These are phyloP conservation scores for Typhlichthys eigenmanni DNA, from an alignment of 2,797 vertebrate species.

Conservation along the genomic window DNA sequence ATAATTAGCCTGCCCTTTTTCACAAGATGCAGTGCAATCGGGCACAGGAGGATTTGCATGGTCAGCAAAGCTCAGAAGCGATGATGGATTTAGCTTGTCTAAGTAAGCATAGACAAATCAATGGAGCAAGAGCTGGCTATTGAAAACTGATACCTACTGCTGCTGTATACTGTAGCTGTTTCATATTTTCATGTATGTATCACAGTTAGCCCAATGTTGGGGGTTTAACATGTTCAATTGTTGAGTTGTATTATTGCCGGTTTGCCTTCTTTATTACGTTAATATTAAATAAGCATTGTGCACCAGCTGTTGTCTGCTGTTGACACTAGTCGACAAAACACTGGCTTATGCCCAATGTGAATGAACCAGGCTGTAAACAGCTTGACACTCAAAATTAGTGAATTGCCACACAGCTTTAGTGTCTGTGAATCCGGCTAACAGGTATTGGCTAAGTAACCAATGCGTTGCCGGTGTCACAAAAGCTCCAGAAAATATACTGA, in stretches of 20 bases:
- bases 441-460: slow-evolving; percentile 13
- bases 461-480: slow-evolving; percentile 23
- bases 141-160: neutral
- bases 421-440: slow-evolving; percentile 12
- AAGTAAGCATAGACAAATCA: neutral
- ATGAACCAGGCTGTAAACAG: too few relatives aligned
- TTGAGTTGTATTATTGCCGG: too few relatives aligned
- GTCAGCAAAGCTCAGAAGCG: neutral
- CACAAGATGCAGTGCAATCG: slow-evolving; percentile 8
- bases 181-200: neutral
- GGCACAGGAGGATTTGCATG: slow-evolving; percentile 4
- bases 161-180: neutral
- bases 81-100: slow-evolving; percentile 2
- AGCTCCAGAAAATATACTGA: slow-evolving; percentile 31
- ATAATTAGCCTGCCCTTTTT: slow-evolving; percentile 13
- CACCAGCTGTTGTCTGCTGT: too few relatives aligned
- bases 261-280: too few relatives aligned
- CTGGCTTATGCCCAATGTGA: too few relatives aligned
- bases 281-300: too few relatives aligned
- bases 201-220: neutral
- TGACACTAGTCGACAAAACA: too few relatives aligned
- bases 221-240: too few relatives aligned
- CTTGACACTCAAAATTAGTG: slow-evolving; percentile 3
- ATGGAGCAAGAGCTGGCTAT: neutral
- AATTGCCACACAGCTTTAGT: slow-evolving; percentile 20